Percentiles rank a stretch among this genome's conserved stretches.
These are phyloP conservation scores for Hyphantria cunea DNA, from an alignment of 1,140 invertebrate species.

Conservation along the genomic window DNA sequence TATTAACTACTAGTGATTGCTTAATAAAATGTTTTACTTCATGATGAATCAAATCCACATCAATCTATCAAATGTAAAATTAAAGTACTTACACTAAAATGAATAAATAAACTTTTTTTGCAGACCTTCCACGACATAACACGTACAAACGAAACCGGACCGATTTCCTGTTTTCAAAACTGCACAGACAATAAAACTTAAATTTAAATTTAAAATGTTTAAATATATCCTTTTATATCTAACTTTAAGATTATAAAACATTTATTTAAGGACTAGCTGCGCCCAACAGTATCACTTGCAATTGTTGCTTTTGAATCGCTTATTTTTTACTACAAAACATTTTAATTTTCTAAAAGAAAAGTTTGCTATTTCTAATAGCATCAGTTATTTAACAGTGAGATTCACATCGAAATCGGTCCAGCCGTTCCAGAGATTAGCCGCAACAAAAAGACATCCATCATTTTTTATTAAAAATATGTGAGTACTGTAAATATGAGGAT, in stretches of 20 bases:
- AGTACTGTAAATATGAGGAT: too few relatives aligned
- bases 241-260: slow-evolving; percentile 3
- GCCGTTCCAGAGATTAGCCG: too few relatives aligned
- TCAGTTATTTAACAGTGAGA: too few relatives aligned
- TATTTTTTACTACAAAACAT: neutral
- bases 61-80: neutral
- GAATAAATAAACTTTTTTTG: slow-evolving; percentile 28
- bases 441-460: too few relatives aligned
- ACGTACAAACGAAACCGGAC: slow-evolving; percentile 41
- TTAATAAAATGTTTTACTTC: too few relatives aligned
- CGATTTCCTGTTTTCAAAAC: slow-evolving; percentile 42
- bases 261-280: slow-evolving; percentile 24
- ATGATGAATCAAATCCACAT: neutral
- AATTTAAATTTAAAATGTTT: slow-evolving; percentile 27
- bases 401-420: too few relatives aligned
- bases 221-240: slow-evolving; percentile 13
- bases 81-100: neutral
- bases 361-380: too few relatives aligned
- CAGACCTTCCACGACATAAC: slow-evolving; percentile 35
- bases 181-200: slow-evolving; percentile 34
- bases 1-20: too few relatives aligned
- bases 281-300: slow-evolving; percentile 9
- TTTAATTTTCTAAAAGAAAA: too few relatives aligned
- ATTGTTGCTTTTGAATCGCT: slow-evolving; percentile 1
- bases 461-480: neutral